These are phyloP conservation scores for Macrotis lagotis DNA, from an alignment of 2,113 vertebrate genomes.

Conservation along the genomic window DNA sequence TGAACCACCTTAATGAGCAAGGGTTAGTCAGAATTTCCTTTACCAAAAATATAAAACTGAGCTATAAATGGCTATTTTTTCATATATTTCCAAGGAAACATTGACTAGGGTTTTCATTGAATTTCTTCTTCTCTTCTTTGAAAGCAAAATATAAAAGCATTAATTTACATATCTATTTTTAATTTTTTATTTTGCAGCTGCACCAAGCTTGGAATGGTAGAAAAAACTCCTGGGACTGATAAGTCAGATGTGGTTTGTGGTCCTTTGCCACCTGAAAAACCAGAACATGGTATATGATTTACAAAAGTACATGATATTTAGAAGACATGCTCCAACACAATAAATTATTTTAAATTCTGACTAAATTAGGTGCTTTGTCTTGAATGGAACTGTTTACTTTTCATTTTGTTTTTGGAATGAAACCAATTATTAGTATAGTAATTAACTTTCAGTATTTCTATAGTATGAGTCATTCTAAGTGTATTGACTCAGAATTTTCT, in stretches of 20 bases:
- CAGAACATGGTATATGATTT: conserved; percentile 74
- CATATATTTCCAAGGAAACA: not conserved
- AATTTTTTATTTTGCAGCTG: conserved; percentile 77
- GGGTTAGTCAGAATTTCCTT: not conserved
- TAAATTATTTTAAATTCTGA: not conserved
- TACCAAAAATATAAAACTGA: not conserved
- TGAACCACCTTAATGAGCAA: not conserved
- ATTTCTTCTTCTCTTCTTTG: not conserved
- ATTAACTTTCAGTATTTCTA: conserved; percentile 4
- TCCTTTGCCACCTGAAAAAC: conserved; percentile 43
- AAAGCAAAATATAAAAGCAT: conserved; percentile 11
- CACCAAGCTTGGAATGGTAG: conserved; percentile 78
- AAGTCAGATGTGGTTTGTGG: conserved; percentile 82
- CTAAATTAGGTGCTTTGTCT: not conserved
- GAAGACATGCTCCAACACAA: too few relatives aligned
- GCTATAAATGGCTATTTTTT: fast-evolving
- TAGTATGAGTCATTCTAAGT: not conserved
- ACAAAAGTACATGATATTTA: not conserved
- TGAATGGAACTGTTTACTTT: not conserved
- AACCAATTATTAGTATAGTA: not conserved
- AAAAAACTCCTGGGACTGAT: conserved; percentile 76
- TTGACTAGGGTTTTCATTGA: fast-evolving
- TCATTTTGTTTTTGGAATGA: not conserved
- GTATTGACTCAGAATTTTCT: conserved; percentile 1
- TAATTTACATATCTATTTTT: conserved; percentile 33